These are phyloP conservation scores for Polymixis flavicincta DNA, from an alignment of 2,888 invertebrate species.

Conservation along the genomic window DNA sequence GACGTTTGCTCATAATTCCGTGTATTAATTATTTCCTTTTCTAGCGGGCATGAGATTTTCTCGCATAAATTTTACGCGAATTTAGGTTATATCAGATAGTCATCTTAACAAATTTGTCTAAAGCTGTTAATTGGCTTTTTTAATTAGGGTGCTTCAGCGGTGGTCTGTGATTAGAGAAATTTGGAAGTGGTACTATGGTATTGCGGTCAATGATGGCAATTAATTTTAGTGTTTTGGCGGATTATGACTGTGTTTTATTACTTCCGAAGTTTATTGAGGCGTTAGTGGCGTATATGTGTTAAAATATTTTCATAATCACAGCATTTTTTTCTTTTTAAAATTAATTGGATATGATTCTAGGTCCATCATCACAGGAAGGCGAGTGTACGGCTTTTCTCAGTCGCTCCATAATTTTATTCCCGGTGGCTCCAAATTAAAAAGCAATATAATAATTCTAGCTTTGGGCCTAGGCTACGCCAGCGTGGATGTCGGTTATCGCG, in stretches of 20 bases:
- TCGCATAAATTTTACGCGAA: slow-evolving; percentile 61
- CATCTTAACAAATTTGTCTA: slow-evolving; percentile 69
- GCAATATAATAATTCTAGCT: too few relatives aligned
- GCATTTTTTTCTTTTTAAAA: background rate
- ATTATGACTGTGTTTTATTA: slow-evolving; percentile 44
- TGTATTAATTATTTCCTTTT: slow-evolving; percentile 57
- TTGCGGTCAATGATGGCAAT: slow-evolving; percentile 52
- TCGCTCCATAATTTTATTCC: too few relatives aligned
- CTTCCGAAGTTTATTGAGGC: slow-evolving; percentile 46
- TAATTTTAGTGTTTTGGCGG: slow-evolving; percentile 50
- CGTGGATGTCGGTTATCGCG: too few relatives aligned
- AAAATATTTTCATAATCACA: slow-evolving; percentile 31
- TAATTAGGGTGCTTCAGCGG: slow-evolving; percentile 41
- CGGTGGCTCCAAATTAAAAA: too few relatives aligned
- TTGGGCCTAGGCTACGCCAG: too few relatives aligned
- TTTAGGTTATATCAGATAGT: slow-evolving; percentile 62
- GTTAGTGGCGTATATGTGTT: slow-evolving; percentile 26
- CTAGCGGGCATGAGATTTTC: slow-evolving; percentile 34
- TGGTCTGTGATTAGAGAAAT: slow-evolving; percentile 49
- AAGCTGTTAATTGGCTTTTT: slow-evolving; percentile 64
- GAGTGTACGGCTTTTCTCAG: background rate
- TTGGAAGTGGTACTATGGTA: slow-evolving; percentile 35
- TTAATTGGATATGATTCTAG: slow-evolving; percentile 22
- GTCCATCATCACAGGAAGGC: slow-evolving; percentile 1
- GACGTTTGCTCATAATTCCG: slow-evolving; percentile 44